phyloP scores from a whole-genome alignment of 2,888 invertebrate genomes.

The Lutraria lutraria region DNA sequence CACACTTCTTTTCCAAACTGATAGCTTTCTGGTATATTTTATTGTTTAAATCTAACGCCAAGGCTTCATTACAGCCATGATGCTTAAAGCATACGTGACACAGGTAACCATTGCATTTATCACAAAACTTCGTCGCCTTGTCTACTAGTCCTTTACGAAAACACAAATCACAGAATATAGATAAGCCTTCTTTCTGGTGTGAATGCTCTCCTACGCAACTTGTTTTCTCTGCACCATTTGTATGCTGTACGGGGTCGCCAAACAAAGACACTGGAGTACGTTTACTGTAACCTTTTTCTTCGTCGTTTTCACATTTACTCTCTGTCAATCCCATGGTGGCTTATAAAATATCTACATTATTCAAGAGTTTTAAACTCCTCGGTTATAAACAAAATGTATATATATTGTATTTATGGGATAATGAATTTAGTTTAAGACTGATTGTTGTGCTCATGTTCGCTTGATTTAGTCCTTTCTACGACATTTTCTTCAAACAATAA shows the following conservation, averaged over 20 bases:
- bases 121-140: slow-evolving; percentile 15
- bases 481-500: too few species aligned
- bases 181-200: not conserved
- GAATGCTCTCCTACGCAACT: not conserved
- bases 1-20: not conserved
- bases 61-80: not conserved
- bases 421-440: too few species aligned
- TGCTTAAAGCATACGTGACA: slow-evolving; percentile 11
- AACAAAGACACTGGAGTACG: not conserved
- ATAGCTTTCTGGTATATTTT: not conserved
- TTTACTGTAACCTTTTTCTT: not conserved
- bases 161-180: slow-evolving; percentile 28
- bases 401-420: too few species aligned
- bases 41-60: not conserved
- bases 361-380: too few species aligned
- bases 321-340: not conserved
- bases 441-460: too few species aligned
- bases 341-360: not conserved
- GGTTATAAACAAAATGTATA: too few species aligned
- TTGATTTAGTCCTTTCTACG: too few species aligned
- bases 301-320: not conserved
- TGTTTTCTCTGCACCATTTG: not conserved
- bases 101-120: slow-evolving; percentile 34
- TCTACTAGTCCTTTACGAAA: not conserved
- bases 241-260: not conserved